Conservation (phyloP, 2,797 vertebrate genomes). For the Eremophila alpestris region DNA sequence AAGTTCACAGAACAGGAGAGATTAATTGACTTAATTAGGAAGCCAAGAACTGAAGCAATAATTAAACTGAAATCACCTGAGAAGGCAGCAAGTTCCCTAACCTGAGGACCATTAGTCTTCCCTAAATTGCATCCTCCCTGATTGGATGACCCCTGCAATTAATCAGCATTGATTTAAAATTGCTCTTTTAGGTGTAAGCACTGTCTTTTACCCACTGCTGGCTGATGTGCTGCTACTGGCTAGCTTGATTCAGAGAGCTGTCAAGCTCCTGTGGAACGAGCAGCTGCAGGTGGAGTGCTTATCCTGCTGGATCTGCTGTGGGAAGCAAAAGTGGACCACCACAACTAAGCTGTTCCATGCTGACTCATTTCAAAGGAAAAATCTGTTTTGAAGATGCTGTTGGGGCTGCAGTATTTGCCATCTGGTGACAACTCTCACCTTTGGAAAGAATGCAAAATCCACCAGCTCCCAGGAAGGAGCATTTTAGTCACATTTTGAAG, state of each 20-base stretch:
- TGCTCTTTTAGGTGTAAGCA: neutral
- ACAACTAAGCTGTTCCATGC: conserved; percentile 42
- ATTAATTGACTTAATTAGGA: conserved; percentile 48
- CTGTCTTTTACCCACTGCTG: neutral
- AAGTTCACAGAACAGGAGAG: neutral
- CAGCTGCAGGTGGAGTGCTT: conserved; percentile 49
- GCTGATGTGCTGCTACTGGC: neutral
- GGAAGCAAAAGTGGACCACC: conserved; percentile 57
- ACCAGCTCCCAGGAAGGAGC: neutral
- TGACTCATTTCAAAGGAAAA: conserved; percentile 56
- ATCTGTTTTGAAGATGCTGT: neutral
- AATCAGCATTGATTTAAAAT: conserved; percentile 50
- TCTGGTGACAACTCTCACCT: neutral
- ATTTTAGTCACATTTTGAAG: neutral
- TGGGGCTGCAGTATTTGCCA: neutral
- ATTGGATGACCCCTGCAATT: conserved; percentile 28
- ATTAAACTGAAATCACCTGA: conserved; percentile 7
- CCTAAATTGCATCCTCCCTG: conserved; percentile 22
- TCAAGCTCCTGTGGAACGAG: neutral
- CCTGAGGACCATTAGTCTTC: conserved; percentile 41
- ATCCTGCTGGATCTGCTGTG: conserved; percentile 41
- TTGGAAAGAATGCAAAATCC: neutral
- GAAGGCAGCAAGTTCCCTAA: neutral
- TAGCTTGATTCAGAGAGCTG: neutral
- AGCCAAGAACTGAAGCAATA: conserved; percentile 35